Conservation (phyloP, 1,140 invertebrate genomes). For the Drosophila erecta region DNA sequence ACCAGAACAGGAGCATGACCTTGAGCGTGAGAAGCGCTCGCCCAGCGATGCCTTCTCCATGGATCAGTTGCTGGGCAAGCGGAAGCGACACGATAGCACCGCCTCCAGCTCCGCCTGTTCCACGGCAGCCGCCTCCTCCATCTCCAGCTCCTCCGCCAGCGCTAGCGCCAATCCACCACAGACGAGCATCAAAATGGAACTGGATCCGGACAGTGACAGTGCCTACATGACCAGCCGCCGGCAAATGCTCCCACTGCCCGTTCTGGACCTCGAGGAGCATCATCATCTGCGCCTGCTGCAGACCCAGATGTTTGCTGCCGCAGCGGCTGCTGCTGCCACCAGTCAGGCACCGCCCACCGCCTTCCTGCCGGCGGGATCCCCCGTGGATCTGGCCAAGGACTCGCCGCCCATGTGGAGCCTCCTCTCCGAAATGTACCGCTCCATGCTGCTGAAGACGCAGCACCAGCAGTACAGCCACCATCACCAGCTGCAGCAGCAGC, state of each 20-base stretch:
- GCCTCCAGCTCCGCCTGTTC: constrained; percentile 30
- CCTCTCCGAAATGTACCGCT: constrained; percentile 78
- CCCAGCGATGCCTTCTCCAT: constrained; percentile 70
- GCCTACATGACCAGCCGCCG: constrained; percentile 5
- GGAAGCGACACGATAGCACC: constrained; percentile 61
- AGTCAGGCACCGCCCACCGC: constrained; percentile 9
- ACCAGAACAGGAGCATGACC: constrained; percentile 2
- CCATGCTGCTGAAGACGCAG: constrained; percentile 73
- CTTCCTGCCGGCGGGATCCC: constrained; percentile 15
- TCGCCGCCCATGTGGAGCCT: constrained; percentile 79
- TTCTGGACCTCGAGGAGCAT: constrained; percentile 59
- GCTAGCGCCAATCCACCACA: constrained; percentile 7
- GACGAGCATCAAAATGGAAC: constrained; percentile 56
- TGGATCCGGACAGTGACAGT: constrained; percentile 33
- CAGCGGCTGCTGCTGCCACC: constrained; percentile 67
- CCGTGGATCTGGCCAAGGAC: constrained; percentile 24
- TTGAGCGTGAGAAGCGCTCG: constrained; percentile 47
- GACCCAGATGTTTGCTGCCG: constrained; percentile 81
- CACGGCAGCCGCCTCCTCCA: constrained; percentile 1
- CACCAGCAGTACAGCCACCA: constrained; percentile 28
- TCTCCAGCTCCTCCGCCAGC: not conserved
- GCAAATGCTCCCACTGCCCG: constrained; percentile 19
- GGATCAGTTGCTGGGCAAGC: constrained; percentile 71
- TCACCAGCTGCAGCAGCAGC: constrained; percentile 23
- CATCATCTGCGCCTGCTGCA: constrained; percentile 70